Conservation (phyloP, 2,888 invertebrate species). For the Druceiella hillmani region DNA sequence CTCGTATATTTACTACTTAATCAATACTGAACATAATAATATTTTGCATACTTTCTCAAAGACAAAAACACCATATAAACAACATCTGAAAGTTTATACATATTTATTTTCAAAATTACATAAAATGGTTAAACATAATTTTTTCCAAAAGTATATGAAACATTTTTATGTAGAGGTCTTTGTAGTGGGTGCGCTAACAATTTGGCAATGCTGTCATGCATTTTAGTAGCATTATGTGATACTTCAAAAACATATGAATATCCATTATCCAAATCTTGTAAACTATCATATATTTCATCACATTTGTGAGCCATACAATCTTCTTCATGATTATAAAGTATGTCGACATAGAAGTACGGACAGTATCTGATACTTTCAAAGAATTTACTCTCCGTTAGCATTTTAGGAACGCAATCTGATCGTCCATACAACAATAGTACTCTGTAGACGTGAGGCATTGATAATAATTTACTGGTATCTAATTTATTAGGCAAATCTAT, state of each 20-base stretch:
- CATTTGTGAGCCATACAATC: constrained; percentile 58
- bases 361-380: constrained; percentile 46
- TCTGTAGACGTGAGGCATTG: constrained; percentile 57
- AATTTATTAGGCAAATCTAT: constrained; percentile 45
- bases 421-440: constrained; percentile 62
- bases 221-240: constrained; percentile 58
- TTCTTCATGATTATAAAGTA: constrained; percentile 65
- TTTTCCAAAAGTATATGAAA: constrained; percentile 49
- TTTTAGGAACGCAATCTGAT: constrained; percentile 58
- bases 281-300: constrained; percentile 59
- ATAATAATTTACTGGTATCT: constrained; percentile 35
- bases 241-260: constrained; percentile 69
- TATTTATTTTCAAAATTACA: no score
- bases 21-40: no score
- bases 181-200: constrained; percentile 70
- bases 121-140: no score
- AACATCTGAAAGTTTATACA: no score
- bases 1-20: no score
- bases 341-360: constrained; percentile 64
- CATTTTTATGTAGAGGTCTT: constrained; percentile 59
- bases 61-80: no score
- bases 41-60: no score
- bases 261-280: constrained; percentile 64
- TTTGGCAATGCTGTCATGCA: constrained; percentile 65
- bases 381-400: constrained; percentile 42